Percentiles rank a stretch among this genome's conserved stretches.
Evolutionary conservation across 1,140 invertebrate genomes (phyloP).

Genomic region (Sycobia sp.): DNA sequence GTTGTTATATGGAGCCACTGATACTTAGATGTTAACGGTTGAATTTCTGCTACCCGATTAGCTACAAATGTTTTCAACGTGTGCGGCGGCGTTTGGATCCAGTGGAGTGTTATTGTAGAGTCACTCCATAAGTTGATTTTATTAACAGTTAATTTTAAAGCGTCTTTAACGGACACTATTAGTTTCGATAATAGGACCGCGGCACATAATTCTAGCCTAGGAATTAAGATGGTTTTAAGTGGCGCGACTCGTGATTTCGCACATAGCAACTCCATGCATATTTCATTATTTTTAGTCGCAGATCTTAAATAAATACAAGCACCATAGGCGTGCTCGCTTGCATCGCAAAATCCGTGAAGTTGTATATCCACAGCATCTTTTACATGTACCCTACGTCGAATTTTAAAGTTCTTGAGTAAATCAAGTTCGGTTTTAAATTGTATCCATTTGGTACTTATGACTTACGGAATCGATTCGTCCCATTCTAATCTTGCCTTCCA

Average conservation of each 20-base stretch:
- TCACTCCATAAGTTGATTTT: slow-evolving; percentile 26
- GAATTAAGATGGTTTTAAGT: slow-evolving; percentile 40
- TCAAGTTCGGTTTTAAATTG: background rate
- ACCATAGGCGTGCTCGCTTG: background rate
- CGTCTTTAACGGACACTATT: background rate
- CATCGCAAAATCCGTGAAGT: too few species aligned
- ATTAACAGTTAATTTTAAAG: background rate
- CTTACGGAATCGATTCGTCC: slow-evolving; percentile 6
- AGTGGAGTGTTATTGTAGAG: slow-evolving; percentile 18
- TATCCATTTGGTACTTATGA: background rate
- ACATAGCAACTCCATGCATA: slow-evolving; percentile 26
- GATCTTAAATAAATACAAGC: background rate
- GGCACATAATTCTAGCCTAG: slow-evolving; percentile 37
- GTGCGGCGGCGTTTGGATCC: slow-evolving; percentile 15
- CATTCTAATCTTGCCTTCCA: slow-evolving; percentile 2
- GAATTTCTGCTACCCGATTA: slow-evolving; percentile 39
- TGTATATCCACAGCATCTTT: background rate
- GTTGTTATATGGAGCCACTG: slow-evolving; percentile 44
- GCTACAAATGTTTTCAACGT: slow-evolving; percentile 25
- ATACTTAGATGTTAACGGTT: slow-evolving; percentile 21
- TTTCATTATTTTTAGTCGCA: background rate
- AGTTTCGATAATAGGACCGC: slow-evolving; percentile 21
- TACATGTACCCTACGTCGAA: background rate
- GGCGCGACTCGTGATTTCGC: slow-evolving; percentile 47
- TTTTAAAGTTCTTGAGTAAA: background rate